These are phyloP conservation scores for Xyrauchen texanus DNA, from an alignment of 2,113 vertebrate species.

Conservation along the genomic window DNA sequence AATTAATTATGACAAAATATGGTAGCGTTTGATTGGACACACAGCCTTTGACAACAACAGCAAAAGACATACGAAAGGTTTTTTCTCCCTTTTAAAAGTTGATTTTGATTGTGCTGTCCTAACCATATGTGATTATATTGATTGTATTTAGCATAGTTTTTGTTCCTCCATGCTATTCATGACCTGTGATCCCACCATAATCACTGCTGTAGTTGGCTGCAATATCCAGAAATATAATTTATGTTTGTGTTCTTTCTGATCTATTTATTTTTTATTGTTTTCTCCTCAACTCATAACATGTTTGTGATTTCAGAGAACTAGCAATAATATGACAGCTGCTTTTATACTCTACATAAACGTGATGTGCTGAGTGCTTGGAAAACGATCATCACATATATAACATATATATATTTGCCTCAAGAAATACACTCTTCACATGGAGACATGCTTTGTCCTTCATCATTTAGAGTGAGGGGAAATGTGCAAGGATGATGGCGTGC, in stretches of 20 bases:
- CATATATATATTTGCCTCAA: neutral
- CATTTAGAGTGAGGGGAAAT: neutral
- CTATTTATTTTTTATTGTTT: too few species aligned
- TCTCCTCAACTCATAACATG: neutral
- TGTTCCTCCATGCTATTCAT: too few species aligned
- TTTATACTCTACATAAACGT: neutral
- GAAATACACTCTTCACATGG: conserved; percentile 34
- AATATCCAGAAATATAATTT: too few species aligned
- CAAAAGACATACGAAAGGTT: too few species aligned
- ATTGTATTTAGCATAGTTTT: neutral
- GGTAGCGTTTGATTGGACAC: too few species aligned
- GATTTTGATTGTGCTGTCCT: too few species aligned
- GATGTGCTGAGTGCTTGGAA: conserved; percentile 9
- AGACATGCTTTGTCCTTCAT: conserved; percentile 33
- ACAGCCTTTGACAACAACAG: too few species aligned
- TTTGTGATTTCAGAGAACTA: neutral
- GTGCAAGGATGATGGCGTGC: neutral
- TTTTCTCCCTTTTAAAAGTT: too few species aligned
- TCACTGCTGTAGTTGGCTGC: too few species aligned
- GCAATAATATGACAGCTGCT: neutral
- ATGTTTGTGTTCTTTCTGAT: too few species aligned
- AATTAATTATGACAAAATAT: too few species aligned
- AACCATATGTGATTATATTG: neutral
- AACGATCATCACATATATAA: neutral
- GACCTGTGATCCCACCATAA: too few species aligned